A percentile compares a stretch with the other conserved stretches of the same genome.
phyloP scores from a whole-genome alignment of 2,797 vertebrate genomes.

The Microtus californicus region DNA sequence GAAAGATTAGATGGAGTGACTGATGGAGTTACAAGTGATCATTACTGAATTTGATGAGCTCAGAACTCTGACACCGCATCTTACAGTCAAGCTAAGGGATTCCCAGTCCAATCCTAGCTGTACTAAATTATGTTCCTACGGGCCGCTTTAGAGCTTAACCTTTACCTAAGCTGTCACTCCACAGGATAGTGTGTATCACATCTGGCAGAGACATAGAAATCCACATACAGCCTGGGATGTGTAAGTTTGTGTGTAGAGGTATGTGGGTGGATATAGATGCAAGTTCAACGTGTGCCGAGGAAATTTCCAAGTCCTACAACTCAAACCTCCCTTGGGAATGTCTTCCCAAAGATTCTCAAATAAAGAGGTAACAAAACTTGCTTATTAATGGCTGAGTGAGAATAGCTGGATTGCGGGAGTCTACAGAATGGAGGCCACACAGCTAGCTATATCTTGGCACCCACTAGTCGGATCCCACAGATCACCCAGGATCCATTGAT shows the following conservation, averaged over 20 bases:
- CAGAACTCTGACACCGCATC: not conserved
- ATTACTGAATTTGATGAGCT: not conserved
- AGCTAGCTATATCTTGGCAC: not conserved
- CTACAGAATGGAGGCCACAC: not conserved
- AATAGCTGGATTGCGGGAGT: not conserved
- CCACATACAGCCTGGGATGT: not conserved
- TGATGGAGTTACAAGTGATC: not conserved
- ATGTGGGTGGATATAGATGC: not conserved
- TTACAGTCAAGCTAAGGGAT: not conserved
- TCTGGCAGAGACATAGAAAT: not conserved
- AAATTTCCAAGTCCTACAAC: not conserved
- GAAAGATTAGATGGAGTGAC: not conserved
- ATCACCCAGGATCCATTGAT: no score
- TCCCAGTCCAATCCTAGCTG: not conserved
- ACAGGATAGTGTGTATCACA: not conserved
- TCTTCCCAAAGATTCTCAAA: not conserved
- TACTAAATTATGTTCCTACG: not conserved
- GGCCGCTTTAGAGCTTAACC: not conserved
- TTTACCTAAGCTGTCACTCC: not conserved
- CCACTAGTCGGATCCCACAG: not conserved
- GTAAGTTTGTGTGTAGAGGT: not conserved
- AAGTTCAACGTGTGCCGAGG: not conserved
- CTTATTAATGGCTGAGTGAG: not conserved
- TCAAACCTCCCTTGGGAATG: not conserved
- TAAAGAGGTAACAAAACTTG: not conserved